A percentile compares a stretch with the other conserved stretches of the same genome.
These are phyloP conservation scores for Eupithecia abbreviata DNA, from an alignment of 2,888 invertebrate genomes.

Conservation along the genomic window DNA sequence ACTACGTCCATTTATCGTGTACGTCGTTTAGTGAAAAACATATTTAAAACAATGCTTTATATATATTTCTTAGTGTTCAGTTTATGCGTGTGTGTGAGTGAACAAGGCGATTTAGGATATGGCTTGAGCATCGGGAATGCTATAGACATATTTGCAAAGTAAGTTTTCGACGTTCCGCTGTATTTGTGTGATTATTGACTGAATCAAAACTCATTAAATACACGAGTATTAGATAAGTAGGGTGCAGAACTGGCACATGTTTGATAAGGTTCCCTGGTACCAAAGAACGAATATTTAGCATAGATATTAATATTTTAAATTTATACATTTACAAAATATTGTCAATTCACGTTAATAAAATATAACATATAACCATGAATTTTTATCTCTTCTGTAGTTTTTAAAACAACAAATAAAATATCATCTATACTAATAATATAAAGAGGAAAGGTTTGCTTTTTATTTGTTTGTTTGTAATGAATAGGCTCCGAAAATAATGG, in stretches of 20 bases:
- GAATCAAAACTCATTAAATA: constrained; percentile 10
- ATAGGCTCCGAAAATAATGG: too few relatives aligned
- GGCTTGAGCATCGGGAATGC: constrained; percentile 74
- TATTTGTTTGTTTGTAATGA: too few relatives aligned
- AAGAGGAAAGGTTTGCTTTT: too few relatives aligned
- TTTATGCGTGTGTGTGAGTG: constrained; percentile 59
- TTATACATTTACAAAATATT: neutral
- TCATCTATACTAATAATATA: too few relatives aligned
- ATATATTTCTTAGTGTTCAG: constrained; percentile 54
- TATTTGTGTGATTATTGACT: neutral
- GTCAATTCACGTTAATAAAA: neutral
- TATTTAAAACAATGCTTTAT: constrained; percentile 44
- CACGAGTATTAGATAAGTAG: constrained; percentile 20
- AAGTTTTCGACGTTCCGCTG: constrained; percentile 49
- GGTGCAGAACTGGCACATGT: constrained; percentile 23
- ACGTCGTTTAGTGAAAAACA: constrained; percentile 21
- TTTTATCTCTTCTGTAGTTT: neutral
- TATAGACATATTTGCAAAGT: constrained; percentile 79
- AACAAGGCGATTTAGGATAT: constrained; percentile 69
- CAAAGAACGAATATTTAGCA: neutral
- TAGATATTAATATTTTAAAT: neutral
- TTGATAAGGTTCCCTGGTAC: constrained; percentile 17
- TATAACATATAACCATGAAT: neutral
- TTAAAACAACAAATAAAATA: too few relatives aligned
- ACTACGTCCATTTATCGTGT: constrained; percentile 33